A percentile compares a stretch with the other conserved stretches of the same genome.
Evolutionary conservation across 2,113 vertebrate species (phyloP).

Genomic region (Blennius ocellaris): DNA sequence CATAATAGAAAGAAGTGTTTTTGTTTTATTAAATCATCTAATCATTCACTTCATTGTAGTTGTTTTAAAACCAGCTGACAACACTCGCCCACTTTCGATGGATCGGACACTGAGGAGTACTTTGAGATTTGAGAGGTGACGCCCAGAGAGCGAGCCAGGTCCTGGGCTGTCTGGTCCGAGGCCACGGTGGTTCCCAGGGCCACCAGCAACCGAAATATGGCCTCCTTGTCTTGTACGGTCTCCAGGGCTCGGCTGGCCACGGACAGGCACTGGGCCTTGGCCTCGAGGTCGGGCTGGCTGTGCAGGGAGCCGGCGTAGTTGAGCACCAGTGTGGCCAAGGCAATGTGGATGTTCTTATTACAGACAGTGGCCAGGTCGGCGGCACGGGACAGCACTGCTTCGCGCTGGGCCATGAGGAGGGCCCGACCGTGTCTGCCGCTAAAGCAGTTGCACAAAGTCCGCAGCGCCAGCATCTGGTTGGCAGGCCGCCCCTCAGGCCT

Average conservation of each 20-base stretch:
- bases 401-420: constrained; percentile 92
- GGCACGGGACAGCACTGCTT: constrained; percentile 89
- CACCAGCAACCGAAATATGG: constrained; percentile 94
- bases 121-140: constrained; percentile 94
- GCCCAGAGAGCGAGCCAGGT: constrained; percentile 94
- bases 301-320: constrained; percentile 94
- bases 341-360: constrained; percentile 97
- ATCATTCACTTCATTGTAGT: constrained; percentile 82
- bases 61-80: constrained; percentile 93
- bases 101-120: constrained; percentile 91
- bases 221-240: constrained; percentile 95
- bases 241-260: constrained; percentile 93
- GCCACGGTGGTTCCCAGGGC: constrained; percentile 94
- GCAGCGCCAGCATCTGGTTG: constrained; percentile 95
- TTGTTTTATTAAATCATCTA: constrained; percentile 14
- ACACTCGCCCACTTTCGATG: constrained; percentile 94
- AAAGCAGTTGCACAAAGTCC: constrained; percentile 97
- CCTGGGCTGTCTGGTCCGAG: constrained; percentile 89
- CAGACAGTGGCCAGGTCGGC: constrained; percentile 87
- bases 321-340: constrained; percentile 92
- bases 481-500: constrained; percentile 90
- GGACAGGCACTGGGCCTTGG: constrained; percentile 97
- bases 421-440: constrained; percentile 85
- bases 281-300: constrained; percentile 90
- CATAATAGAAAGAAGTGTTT: constrained; percentile 53